Evolutionary conservation across 2,113 vertebrate species (phyloP).

Genomic region (Myxocyprinus asiaticus): DNA sequence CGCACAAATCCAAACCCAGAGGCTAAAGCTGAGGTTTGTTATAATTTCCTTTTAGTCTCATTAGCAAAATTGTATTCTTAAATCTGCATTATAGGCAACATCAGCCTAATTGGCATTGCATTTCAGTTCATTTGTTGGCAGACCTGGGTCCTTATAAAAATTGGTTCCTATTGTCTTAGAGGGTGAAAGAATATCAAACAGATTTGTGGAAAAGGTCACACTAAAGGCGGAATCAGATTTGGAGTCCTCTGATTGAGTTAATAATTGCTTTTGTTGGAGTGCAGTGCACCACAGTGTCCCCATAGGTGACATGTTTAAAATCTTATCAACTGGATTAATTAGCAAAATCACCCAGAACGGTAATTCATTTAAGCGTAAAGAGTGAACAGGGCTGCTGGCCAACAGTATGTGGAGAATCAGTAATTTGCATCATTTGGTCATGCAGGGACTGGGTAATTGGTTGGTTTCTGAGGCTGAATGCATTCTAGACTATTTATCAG

Average conservation of each 20-base stretch:
- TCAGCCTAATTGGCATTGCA: constrained; percentile 16
- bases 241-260: constrained; percentile 32
- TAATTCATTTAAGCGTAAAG: constrained; percentile 42
- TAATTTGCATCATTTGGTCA: constrained; percentile 40
- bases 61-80: no score
- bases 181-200: constrained; percentile 13
- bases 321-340: constrained; percentile 46
- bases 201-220: constrained; percentile 36
- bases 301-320: constrained; percentile 24
- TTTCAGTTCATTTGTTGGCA: constrained; percentile 22
- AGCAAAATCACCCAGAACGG: constrained; percentile 34
- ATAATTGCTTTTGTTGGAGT: constrained; percentile 8
- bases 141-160: not conserved
- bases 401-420: constrained; percentile 14
- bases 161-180: constrained; percentile 2
- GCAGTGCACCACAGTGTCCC: constrained; percentile 7
- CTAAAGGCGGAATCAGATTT: constrained; percentile 22
- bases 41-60: no score
- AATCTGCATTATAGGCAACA: constrained; percentile 1
- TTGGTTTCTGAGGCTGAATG: constrained; percentile 30
- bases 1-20: constrained; percentile 63
- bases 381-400: no score
- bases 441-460: constrained; percentile 46
- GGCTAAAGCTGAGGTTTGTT: constrained; percentile 71
- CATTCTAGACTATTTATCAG: constrained; percentile 44